Conservation (phyloP, 2,797 vertebrate species). For the Anguilla obscura region DNA sequence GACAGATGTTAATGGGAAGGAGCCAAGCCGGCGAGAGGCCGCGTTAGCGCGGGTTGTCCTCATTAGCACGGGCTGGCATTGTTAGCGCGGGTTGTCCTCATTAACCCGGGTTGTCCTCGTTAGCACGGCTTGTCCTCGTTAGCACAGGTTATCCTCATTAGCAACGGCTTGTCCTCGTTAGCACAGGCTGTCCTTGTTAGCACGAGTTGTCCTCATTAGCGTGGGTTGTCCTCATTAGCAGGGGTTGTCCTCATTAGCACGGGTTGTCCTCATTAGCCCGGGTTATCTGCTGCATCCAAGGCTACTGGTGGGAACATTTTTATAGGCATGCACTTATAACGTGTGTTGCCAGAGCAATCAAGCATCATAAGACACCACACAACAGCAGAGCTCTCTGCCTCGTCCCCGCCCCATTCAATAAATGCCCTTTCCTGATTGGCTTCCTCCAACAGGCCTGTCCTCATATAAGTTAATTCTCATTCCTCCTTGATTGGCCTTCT, state of each 20-base stretch:
- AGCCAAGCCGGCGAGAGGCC: neutral
- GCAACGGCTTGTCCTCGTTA: neutral
- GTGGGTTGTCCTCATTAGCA: neutral
- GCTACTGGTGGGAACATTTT: neutral
- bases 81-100: neutral
- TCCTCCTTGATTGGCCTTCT: neutral
- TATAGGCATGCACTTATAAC: slow-evolving; percentile 15
- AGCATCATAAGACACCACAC: slow-evolving; percentile 1
- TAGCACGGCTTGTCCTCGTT: neutral
- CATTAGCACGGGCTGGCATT: neutral
- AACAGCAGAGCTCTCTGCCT: neutral
- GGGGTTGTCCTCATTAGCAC: neutral
- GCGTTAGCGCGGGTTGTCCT: neutral
- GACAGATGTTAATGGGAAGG: neutral
- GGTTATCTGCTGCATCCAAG: neutral
- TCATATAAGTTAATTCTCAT: neutral
- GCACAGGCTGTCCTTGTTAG: neutral
- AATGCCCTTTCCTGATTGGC: neutral
- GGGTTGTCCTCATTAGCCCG: neutral
- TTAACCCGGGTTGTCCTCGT: neutral
- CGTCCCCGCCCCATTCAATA: neutral
- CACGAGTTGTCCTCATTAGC: neutral
- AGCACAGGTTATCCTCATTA: neutral
- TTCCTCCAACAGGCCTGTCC: neutral
- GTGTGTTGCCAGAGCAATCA: neutral